Conservation (phyloP, 1,140 invertebrate genomes). For the Caenorhabditis brenneri region DNA sequence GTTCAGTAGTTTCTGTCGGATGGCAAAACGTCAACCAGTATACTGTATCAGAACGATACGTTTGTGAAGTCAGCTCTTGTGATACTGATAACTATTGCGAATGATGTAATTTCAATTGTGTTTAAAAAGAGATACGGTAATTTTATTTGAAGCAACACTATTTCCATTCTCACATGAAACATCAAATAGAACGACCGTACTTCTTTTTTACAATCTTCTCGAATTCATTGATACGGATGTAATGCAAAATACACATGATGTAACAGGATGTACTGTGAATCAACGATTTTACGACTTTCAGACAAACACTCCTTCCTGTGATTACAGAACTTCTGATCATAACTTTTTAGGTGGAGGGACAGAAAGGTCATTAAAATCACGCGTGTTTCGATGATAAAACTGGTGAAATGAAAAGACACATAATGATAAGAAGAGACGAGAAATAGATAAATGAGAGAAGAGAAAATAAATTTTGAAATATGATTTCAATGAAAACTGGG, state of each 20-base stretch:
- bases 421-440: not conserved
- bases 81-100: conserved; percentile 15
- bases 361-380: not conserved
- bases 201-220: too few species aligned
- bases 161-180: too few species aligned
- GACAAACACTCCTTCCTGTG: not conserved
- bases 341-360: too few species aligned
- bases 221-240: too few species aligned
- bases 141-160: not conserved
- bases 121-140: not conserved
- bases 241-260: not conserved
- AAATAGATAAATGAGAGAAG: too few species aligned
- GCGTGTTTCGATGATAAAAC: not conserved
- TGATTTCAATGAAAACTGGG: too few species aligned
- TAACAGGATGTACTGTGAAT: not conserved
- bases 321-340: too few species aligned
- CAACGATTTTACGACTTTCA: not conserved
- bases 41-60: conserved; percentile 1
- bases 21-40: conserved; percentile 21
- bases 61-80: not conserved
- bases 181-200: too few species aligned
- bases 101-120: not conserved
- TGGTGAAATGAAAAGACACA: not conserved
- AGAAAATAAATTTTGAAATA: too few species aligned
- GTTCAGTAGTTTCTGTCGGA: not conserved